Evolutionary conservation across 2,888 invertebrate species (phyloP).

Genomic region (Calliphora vomitoria): DNA sequence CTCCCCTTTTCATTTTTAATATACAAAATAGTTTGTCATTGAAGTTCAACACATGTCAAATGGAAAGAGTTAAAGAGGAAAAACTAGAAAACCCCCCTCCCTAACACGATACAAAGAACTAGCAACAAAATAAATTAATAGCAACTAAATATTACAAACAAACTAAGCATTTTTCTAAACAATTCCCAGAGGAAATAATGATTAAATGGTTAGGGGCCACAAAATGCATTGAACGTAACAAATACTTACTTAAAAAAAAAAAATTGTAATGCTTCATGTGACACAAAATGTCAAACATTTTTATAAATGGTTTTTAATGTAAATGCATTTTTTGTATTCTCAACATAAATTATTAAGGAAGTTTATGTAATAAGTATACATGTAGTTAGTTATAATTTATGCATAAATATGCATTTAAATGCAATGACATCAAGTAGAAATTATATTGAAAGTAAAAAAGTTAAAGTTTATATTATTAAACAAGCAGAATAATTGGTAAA

Average conservation of each 20-base stretch:
- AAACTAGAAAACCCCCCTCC: not conserved
- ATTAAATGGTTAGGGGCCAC: slow-evolving; percentile 7
- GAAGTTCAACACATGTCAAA: slow-evolving; percentile 64
- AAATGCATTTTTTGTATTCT: slow-evolving; percentile 9
- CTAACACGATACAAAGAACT: not conserved
- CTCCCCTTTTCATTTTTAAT: slow-evolving; percentile 18
- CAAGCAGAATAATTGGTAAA: not conserved
- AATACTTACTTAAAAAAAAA: not conserved
- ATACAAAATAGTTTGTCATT: slow-evolving; percentile 28
- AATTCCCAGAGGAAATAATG: slow-evolving; percentile 50
- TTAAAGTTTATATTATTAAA: not conserved
- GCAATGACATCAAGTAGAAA: slow-evolving; percentile 28
- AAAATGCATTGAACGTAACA: slow-evolving; percentile 13
- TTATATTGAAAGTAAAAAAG: not conserved
- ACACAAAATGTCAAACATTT: slow-evolving; percentile 59
- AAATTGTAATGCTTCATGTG: slow-evolving; percentile 58
- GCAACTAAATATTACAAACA: not conserved
- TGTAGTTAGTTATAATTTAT: slow-evolving; percentile 1
- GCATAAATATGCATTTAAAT: slow-evolving; percentile 31
- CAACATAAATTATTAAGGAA: slow-evolving; percentile 55
- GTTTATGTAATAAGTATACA: slow-evolving; percentile 33
- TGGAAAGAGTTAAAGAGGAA: slow-evolving; percentile 17
- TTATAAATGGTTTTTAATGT: slow-evolving; percentile 36
- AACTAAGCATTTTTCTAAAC: not conserved
- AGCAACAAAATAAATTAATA: slow-evolving; percentile 44